These are phyloP conservation scores for Etheostoma spectabile DNA, from an alignment of 2,113 vertebrate genomes.

Conservation along the genomic window DNA sequence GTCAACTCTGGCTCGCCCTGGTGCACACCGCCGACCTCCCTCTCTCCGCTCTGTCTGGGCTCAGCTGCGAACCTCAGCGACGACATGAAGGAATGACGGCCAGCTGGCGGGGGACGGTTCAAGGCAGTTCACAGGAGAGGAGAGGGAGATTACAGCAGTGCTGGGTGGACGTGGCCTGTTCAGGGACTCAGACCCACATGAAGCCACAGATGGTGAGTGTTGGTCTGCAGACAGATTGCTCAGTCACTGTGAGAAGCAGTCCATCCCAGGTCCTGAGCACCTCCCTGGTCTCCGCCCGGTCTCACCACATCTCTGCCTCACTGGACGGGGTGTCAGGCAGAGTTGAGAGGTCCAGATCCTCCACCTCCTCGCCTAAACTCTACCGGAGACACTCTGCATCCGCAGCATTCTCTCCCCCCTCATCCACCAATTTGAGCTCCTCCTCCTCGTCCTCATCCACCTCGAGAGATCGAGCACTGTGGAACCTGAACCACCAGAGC, in stretches of 20 bases:
- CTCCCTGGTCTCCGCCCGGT: conserved; percentile 87
- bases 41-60: conserved; percentile 82
- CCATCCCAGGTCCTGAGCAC: conserved; percentile 84
- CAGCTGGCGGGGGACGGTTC: conserved; percentile 80
- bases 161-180: conserved; percentile 85
- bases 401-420: conserved; percentile 69
- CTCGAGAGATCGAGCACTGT: conserved; percentile 87
- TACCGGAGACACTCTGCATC: conserved; percentile 86
- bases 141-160: conserved; percentile 82
- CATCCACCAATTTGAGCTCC: conserved; percentile 55
- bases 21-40: conserved; percentile 81
- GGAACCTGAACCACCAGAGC: conserved; percentile 88
- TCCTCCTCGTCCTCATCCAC: conserved; percentile 53
- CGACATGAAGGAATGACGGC: conserved; percentile 98
- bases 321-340: conserved; percentile 89
- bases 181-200: conserved; percentile 88
- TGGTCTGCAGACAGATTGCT: conserved; percentile 91
- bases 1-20: conserved; percentile 46
- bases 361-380: conserved; percentile 92
- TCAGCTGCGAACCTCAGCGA: conserved; percentile 94
- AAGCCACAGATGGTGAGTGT: conserved; percentile 88
- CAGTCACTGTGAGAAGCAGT: conserved; percentile 84
- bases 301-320: conserved; percentile 90
- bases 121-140: conserved; percentile 85
- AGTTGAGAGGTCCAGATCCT: conserved; percentile 84